phyloP scores from a whole-genome alignment of 2,797 vertebrate species.

The Vipera ursinii region DNA sequence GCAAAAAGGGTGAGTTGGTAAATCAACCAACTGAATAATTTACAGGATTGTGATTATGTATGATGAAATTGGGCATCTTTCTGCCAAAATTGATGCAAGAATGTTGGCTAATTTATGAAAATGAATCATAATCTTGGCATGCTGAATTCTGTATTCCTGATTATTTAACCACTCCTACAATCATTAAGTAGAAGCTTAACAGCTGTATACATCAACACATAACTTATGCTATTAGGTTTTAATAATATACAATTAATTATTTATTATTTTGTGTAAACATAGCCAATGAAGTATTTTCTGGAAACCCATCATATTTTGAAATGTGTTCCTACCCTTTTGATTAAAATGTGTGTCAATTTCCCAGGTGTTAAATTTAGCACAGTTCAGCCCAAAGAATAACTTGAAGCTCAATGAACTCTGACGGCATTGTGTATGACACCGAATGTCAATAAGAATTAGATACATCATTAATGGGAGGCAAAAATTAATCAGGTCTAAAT shows the following conservation, averaged over 20 bases:
- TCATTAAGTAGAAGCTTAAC: not conserved
- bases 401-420: slow-evolving; percentile 1
- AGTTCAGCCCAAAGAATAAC: not conserved
- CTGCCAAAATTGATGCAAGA: not conserved
- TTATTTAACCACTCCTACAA: not conserved
- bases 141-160: not conserved
- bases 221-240: not conserved
- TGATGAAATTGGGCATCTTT: not conserved
- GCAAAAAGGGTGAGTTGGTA: not conserved
- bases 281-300: not conserved
- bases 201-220: not conserved
- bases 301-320: slow-evolving; percentile 16
- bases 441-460: not conserved
- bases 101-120: not conserved
- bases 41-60: not conserved
- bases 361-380: slow-evolving; percentile 13
- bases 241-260: not conserved
- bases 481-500: slow-evolving; percentile 24
- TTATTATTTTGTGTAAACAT: not conserved
- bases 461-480: slow-evolving; percentile 16
- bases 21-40: not conserved
- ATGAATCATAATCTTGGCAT: not conserved
- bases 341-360: slow-evolving; percentile 33
- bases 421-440: slow-evolving; percentile 1
- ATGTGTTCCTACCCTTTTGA: not conserved